Evolutionary conservation across 2,888 invertebrate species (phyloP), one percentile per base, ranked within the genome.

Genomic region (Pantelozetes paolii): DNA sequence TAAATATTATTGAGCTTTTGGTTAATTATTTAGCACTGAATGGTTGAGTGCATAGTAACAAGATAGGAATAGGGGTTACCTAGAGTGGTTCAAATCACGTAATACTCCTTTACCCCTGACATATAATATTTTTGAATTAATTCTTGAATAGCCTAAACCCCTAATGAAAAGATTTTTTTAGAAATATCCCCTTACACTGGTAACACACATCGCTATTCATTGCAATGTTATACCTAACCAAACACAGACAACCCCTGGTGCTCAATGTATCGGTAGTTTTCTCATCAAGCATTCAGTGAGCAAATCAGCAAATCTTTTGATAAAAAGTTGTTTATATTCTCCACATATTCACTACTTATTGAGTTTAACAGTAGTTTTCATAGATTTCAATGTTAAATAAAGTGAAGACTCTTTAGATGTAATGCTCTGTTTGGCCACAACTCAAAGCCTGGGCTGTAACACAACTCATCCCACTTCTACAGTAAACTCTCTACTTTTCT

Each of bases 261-360:
- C 45, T 45, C 9, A 69, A 45, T 23, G 26, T 69, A 69, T 69
- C 62, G 36, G 40, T 26, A 45, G 28, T 45, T 69, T 45, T 69
- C 42, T 40, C 20, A 42, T 42, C 69, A 69, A 15, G 45, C 20
- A 69, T 69, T 69, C 69, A 69, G 18, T 26, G 23, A 26, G 42
- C 23, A 45, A 26, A 45, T 42, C 20, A 15, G 15, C 15, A 59
- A 28, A 5, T 69, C 20, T 20, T 69, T 15, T 23, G 69, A 69
- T 69, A 69, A 69, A 69, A 64, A 69, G 45, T 45, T 64, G 64
- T 64, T 64, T 64, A 64, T 64, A 64, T 64, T 64, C 40, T 40
- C 30, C 20, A 64, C 64, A 64, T 64, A 64, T 64, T 64, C 40
- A 64, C 40, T 40, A n/a, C n/a, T n/a, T n/a, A n/a, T n/a, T n/a